Conservation (phyloP, 2,888 invertebrate species). For the Gymnosoma rotundatum region DNA sequence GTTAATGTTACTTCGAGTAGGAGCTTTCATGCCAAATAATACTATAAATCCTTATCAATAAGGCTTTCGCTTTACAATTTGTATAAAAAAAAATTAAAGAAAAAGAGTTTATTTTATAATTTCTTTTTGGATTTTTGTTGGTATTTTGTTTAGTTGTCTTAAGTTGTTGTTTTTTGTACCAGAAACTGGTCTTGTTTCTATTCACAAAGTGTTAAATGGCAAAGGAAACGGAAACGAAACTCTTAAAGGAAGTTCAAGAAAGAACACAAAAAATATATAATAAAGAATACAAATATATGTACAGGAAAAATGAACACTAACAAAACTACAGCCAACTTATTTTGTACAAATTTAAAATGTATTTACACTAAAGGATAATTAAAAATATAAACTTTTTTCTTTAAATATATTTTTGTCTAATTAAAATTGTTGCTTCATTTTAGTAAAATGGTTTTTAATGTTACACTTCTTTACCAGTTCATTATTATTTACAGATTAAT, state of each 20-base stretch:
- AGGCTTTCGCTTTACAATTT: constrained; percentile 40
- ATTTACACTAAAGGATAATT: not conserved
- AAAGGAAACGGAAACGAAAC: constrained; percentile 64
- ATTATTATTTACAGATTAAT: too few species aligned
- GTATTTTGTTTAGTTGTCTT: constrained; percentile 1
- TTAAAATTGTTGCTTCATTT: too few species aligned
- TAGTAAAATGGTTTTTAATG: too few species aligned
- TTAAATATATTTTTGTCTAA: too few species aligned
- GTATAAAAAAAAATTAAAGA: constrained; percentile 17
- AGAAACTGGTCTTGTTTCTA: constrained; percentile 39
- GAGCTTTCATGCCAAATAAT: constrained; percentile 55
- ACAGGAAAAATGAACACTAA: constrained; percentile 1
- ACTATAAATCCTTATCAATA: constrained; percentile 66
- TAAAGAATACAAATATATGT: not conserved
- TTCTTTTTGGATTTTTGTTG: not conserved
- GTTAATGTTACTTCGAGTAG: constrained; percentile 27
- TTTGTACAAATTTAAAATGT: not conserved
- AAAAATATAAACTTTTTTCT: not conserved
- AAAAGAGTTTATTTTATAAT: not conserved
- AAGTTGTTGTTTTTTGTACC: constrained; percentile 15
- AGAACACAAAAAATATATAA: constrained; percentile 17
- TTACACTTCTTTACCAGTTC: too few species aligned
- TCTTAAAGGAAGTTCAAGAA: constrained; percentile 56
- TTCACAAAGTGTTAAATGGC: constrained; percentile 61
- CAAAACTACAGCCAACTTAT: constrained; percentile 7